Conservation (phyloP, 2,113 vertebrate genomes). For the Hydropotes inermis region DNA sequence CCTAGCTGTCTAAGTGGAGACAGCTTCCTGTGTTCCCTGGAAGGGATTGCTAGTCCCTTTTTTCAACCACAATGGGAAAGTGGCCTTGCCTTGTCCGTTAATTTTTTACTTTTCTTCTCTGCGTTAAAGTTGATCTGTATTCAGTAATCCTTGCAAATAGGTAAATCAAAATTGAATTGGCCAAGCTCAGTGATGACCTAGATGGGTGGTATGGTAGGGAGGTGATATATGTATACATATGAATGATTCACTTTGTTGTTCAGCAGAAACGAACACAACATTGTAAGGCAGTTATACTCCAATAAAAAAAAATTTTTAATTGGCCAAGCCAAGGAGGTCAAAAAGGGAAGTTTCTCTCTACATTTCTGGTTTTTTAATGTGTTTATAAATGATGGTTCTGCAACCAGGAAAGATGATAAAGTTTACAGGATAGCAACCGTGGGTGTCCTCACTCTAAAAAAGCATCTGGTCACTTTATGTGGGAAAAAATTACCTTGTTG, state of each 20-base stretch:
- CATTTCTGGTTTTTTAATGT: neutral
- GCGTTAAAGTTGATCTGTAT: neutral
- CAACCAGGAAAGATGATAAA: neutral
- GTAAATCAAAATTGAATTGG: neutral
- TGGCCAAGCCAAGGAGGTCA: neutral
- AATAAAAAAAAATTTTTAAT: neutral
- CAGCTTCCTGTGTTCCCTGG: neutral
- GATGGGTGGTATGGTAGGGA: neutral
- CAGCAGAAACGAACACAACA: neutral
- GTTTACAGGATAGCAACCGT: neutral
- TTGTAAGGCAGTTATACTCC: neutral
- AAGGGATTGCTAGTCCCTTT: neutral
- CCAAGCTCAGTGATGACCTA: neutral
- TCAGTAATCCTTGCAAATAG: neutral
- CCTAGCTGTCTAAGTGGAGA: neutral
- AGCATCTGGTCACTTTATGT: neutral
- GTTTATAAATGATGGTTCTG: neutral
- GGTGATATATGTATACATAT: neutral
- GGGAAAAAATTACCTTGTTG: neutral
- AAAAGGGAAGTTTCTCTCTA: neutral
- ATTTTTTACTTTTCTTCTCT: neutral
- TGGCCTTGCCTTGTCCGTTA: neutral
- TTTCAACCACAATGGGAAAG: neutral
- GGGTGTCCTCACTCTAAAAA: neutral
- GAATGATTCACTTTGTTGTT: neutral